phyloP scores from a whole-genome alignment of 2,113 vertebrate species.

The Lates calcarifer region DNA sequence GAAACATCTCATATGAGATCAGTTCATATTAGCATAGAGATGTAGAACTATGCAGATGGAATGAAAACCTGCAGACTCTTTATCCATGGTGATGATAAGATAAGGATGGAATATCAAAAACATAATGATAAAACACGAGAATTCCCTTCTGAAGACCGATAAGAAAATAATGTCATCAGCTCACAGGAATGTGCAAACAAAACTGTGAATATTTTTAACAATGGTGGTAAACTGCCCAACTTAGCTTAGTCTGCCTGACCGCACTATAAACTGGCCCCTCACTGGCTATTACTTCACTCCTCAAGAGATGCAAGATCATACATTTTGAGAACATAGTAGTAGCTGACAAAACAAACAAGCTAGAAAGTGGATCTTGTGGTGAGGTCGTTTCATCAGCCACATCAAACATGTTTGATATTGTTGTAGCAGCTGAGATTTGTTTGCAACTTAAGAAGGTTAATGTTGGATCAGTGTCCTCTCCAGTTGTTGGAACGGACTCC shows the following conservation, averaged over 20 bases:
- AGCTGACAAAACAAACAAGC: neutral
- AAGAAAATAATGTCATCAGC: neutral
- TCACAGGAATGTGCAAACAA: conserved; percentile 3
- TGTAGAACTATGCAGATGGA: neutral
- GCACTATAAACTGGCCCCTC: neutral
- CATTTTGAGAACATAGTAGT: too few relatives aligned
- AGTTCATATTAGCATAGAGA: neutral
- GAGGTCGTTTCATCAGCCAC: neutral
- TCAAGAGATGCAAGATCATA: too few relatives aligned
- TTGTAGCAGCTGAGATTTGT: neutral
- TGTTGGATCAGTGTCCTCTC: neutral
- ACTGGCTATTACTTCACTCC: neutral
- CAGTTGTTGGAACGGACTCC: neutral
- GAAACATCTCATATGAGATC: neutral
- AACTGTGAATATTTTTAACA: too few relatives aligned
- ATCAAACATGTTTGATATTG: neutral
- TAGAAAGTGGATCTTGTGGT: too few relatives aligned
- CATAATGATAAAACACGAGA: neutral
- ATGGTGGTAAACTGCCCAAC: neutral
- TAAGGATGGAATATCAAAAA: conserved; percentile 10
- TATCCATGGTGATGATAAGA: too few relatives aligned
- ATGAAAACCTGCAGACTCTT: neutral
- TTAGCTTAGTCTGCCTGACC: neutral
- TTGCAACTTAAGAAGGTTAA: neutral
- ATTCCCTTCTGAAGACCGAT: neutral